Evolutionary conservation across 30 jellyfish, hydroid and myxozoan species (phyloP).

Genomic region (Sanderia malayensis): DNA sequence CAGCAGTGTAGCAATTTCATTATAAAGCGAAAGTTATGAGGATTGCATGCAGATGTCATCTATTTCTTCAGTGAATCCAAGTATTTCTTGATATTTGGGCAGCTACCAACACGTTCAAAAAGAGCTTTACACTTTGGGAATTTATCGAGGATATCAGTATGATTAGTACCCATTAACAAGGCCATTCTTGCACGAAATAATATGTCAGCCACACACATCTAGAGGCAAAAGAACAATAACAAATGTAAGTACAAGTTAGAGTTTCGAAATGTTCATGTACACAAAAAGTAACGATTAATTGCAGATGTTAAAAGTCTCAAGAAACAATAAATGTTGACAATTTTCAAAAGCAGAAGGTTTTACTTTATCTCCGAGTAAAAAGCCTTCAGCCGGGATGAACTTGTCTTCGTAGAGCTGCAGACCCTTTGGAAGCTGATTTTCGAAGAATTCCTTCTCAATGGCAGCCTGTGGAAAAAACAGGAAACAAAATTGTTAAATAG

Average conservation of each 20-base stretch:
- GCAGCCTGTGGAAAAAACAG: conserved; percentile 6
- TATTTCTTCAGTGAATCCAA: conserved; percentile 14
- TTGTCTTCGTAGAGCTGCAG: conserved; percentile 13
- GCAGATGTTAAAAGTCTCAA: no score
- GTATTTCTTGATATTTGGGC: conserved; percentile 39
- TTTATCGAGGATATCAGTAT: not conserved
- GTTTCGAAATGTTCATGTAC: not conserved
- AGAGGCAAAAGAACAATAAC: not conserved
- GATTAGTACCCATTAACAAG: not conserved
- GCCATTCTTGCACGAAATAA: not conserved
- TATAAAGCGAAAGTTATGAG: no score
- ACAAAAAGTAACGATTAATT: not conserved
- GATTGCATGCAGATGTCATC: no score
- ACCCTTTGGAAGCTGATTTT: not conserved
- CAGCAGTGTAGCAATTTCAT: no score
- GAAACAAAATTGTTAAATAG: not conserved
- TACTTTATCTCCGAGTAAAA: conserved; percentile 17
- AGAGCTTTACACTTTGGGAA: conserved; percentile 27
- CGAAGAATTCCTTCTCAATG: conserved; percentile 3
- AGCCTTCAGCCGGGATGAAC: conserved; percentile 24
- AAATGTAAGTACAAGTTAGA: not conserved
- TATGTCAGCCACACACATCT: conserved; percentile 18
- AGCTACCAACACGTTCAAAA: conserved; percentile 8
- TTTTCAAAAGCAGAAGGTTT: no score
- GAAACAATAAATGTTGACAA: no score